These are phyloP conservation scores for Metallyticus violacea DNA, from an alignment of 2,888 invertebrate species.

Conservation along the genomic window DNA sequence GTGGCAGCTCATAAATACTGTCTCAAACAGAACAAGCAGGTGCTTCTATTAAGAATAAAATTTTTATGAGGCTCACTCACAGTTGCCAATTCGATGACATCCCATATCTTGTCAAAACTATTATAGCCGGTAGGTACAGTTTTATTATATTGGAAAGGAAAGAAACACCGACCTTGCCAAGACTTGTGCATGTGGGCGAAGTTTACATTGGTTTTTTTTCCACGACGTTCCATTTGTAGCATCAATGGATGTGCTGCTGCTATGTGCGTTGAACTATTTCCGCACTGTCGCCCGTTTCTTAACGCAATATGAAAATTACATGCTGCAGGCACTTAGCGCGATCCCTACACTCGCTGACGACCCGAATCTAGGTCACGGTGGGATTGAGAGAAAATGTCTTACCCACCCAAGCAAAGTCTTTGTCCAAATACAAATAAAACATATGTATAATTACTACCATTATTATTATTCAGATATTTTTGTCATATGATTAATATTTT, in stretches of 20 bases:
- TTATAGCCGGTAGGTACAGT: background rate
- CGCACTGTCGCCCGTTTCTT: background rate
- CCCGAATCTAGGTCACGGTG: background rate
- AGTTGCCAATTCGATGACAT: background rate
- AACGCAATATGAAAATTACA: background rate
- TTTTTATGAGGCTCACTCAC: too few relatives aligned
- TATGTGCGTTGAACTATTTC: background rate
- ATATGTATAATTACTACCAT: too few relatives aligned
- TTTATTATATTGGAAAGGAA: background rate
- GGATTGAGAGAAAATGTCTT: background rate
- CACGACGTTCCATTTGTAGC: background rate
- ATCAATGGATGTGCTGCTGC: background rate
- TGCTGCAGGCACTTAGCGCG: too few relatives aligned
- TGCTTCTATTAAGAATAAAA: too few relatives aligned
- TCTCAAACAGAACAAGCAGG: too few relatives aligned
- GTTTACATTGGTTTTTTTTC: background rate
- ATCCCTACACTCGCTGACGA: background rate
- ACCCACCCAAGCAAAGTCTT: background rate
- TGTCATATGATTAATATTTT: too few relatives aligned
- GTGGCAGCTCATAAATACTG: too few relatives aligned
- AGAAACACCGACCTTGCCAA: background rate
- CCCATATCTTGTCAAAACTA: background rate
- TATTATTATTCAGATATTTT: too few relatives aligned
- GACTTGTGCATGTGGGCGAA: background rate
- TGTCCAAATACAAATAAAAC: background rate